Evolutionary conservation across 2,888 invertebrate species (phyloP).

Genomic region (Argyresthia goedartella): DNA sequence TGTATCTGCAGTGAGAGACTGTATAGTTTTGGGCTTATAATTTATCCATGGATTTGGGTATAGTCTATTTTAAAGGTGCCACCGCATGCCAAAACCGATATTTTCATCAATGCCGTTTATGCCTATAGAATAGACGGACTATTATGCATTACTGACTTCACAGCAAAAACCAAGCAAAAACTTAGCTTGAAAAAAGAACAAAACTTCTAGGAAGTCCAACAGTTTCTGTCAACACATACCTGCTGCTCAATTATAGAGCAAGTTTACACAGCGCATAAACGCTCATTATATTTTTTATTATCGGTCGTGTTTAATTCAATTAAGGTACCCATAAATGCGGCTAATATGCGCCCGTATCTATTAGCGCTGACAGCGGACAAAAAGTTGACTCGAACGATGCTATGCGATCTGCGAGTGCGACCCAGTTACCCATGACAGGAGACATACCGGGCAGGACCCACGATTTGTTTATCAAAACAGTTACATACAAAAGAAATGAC

Average conservation of each 20-base stretch:
- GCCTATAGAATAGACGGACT: too few species aligned
- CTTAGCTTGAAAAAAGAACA: too few species aligned
- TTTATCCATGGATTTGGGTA: too few species aligned
- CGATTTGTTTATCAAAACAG: conserved; percentile 49
- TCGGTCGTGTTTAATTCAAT: conserved; percentile 43
- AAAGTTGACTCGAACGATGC: conserved; percentile 31
- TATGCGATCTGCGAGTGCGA: conserved; percentile 13
- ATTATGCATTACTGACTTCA: too few species aligned
- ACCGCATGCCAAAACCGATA: too few species aligned
- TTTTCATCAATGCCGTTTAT: too few species aligned
- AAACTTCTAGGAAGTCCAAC: background rate
- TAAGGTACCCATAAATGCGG: conserved; percentile 31
- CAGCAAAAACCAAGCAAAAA: too few species aligned
- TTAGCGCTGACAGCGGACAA: conserved; percentile 35
- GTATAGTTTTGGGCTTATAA: too few species aligned
- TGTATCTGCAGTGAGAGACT: too few species aligned
- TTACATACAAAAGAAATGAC: conserved; percentile 34
- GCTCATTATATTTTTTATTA: conserved; percentile 19
- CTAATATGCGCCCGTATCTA: conserved; percentile 35
- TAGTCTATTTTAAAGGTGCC: too few species aligned
- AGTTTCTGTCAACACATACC: background rate
- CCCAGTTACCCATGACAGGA: conserved; percentile 41
- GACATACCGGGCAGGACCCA: conserved; percentile 40
- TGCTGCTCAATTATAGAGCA: background rate
- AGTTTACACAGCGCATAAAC: conserved; percentile 8